Base-by-base conservation (phyloP, 1,140 invertebrate genomes). In the Charaxes varanes region DNA sequence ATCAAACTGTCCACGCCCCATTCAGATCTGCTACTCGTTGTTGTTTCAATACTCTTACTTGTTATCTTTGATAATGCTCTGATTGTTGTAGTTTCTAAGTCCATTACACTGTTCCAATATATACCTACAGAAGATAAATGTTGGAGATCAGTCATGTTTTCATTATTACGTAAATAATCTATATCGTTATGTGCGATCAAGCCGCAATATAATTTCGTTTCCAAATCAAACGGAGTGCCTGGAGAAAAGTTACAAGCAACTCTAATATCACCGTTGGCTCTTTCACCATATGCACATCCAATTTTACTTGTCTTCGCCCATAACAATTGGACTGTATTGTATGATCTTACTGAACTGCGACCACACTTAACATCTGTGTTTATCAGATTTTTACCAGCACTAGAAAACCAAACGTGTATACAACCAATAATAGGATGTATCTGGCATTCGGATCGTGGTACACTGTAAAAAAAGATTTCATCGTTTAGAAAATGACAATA, bases 161-260 rank as follows among this genome's bases (percentile, higher is more conserved):
- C 19, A 18, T 38, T 36, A 23, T 47, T 10, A 15, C 48, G 15
- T 6, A 32, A 5, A 22, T 22, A 21, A 35, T 8, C 6, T 26
- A 54, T 41, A 18, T 58, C 46, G 21, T 48, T 52, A 34, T 70
- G 61, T 8, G 27, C 17, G 8, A 76, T 62, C 11, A 80, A 53
- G 10, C 78, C 78, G 45, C 78, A 82, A 34, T 59, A 78, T 41
- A 66, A 65, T 34, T 64, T 58, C 1, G 64, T 58, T 2, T 64
- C 38, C 11, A 82, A 28, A 35, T 49, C 51, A 41, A 66, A 80
- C n/a, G 67, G 62, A 3, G 76, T 69, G 21, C 73, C 69, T 14
- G 78, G 78, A 11, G 73, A 45, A 50, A 82, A 82, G 36, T 78
- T 70, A 18, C 78, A 82, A 15, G 80, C 50, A 11, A 80, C 63